Conservation (phyloP, 2,888 invertebrate species). For the Megaustenia siamemsis region DNA sequence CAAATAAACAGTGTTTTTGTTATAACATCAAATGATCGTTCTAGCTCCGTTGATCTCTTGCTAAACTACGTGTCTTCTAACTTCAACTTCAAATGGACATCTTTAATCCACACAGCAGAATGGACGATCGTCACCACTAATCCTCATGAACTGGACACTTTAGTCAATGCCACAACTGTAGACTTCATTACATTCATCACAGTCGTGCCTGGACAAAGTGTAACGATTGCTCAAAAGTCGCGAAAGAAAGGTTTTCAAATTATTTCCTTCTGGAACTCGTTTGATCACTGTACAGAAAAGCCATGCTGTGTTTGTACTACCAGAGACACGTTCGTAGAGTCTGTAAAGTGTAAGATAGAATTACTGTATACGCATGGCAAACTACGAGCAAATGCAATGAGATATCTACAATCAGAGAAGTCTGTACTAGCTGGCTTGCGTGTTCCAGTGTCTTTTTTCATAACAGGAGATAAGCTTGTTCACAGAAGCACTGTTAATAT, state of each 20-base stretch:
- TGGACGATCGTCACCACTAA: not conserved
- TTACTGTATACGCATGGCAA: not conserved
- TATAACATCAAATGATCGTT: too few relatives aligned
- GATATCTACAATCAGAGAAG: not conserved
- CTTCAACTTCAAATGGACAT: not conserved
- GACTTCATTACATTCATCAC: not conserved
- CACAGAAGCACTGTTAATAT: too few relatives aligned
- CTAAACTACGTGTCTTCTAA: not conserved
- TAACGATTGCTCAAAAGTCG: not conserved
- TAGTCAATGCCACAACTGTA: not conserved
- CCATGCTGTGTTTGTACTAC: not conserved
- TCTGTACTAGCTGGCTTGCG: not conserved
- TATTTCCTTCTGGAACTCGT: not conserved
- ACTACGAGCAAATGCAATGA: not conserved
- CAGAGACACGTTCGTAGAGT: not conserved
- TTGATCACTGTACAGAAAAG: not conserved
- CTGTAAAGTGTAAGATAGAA: not conserved
- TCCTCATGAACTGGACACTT: not conserved
- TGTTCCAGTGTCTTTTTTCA: not conserved
- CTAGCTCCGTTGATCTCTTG: not conserved
- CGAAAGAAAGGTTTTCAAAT: not conserved
- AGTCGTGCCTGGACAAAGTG: not conserved
- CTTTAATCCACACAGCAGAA: not conserved
- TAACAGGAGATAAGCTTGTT: not conserved
- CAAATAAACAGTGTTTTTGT: too few relatives aligned